Evolutionary conservation across 2,797 vertebrate species (phyloP), one percentile per base, ranked within the genome.

Genomic region (Monodelphis domestica): DNA sequence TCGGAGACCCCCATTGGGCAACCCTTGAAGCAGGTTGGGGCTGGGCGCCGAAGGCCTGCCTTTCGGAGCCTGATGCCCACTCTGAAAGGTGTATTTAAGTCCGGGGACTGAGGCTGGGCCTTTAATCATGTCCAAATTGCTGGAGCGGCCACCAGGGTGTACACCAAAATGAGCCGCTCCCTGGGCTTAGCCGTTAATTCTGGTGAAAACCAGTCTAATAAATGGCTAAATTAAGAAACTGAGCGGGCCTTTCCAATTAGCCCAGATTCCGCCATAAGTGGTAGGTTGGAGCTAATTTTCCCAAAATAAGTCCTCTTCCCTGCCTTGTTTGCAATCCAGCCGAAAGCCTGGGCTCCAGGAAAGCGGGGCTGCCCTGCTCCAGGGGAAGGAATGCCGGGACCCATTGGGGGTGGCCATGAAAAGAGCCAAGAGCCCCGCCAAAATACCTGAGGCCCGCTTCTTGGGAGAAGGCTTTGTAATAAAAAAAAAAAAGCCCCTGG

Each of bases 51-150:
- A 1, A 70, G 78, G 38, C 0, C 0, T 30, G 94, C 53, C 53
- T 21, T 78, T 4, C 3, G 14, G 38, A 57, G 54, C 38, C 2
- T 7, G 56, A 45, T 21, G 38, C 70, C 38, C 70, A 84, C 70
- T 84, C 70, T 3, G 15, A 84, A 93, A 94, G 91, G 90, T 0
- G 54, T 90, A 89, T 93, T 96, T 50, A 45, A 91, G 94, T 50
- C 95, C 92, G 94, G 96, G 96, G 95, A 94, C 95, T 93, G 96
- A 93, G 89, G 90, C 4, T 89, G 33, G 52, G 90, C 94, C 96
- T 98, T 98, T 97, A 97, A 97, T 98, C 93, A 94, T 92, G 52
- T 93, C 55, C 70, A 89, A 97, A 97, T 94, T 59, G 53, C 93
- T 95, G 59, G n/a, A 12, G 63, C 94, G 63, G 0, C 95, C 96